Conservation (phyloP, 2,797 vertebrate genomes). For the Phataginus tetradactyla region DNA sequence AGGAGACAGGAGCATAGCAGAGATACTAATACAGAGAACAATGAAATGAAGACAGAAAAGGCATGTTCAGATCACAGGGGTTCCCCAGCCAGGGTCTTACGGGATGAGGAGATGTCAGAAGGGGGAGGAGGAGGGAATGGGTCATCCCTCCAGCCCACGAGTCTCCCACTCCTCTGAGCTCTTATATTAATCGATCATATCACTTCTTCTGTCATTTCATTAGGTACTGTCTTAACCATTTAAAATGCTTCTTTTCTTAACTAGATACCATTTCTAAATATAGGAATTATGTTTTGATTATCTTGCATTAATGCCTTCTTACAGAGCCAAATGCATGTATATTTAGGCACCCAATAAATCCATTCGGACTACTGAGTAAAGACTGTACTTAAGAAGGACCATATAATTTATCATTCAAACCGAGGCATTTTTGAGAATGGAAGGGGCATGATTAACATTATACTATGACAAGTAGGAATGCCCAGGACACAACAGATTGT, state of each 20-base stretch:
- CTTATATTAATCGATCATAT: neutral
- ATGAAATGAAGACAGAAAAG: neutral
- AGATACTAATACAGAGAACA: neutral
- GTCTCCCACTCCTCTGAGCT: neutral
- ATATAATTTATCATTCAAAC: neutral
- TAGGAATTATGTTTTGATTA: neutral
- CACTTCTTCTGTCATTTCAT: neutral
- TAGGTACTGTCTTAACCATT: neutral
- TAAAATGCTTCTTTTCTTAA: neutral
- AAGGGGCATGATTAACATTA: neutral
- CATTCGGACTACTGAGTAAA: neutral
- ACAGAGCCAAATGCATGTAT: neutral
- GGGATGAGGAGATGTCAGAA: neutral
- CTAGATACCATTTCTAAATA: constrained; percentile 2
- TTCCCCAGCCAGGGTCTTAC: neutral
- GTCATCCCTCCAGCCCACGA: neutral
- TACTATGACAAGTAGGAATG: neutral
- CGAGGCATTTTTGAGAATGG: neutral
- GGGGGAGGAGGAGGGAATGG: neutral
- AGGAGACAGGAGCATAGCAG: neutral
- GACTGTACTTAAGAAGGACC: neutral
- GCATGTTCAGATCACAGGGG: neutral
- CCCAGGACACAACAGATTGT: neutral
- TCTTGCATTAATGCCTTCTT: neutral
- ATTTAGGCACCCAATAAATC: neutral